Conservation (phyloP, 2,888 invertebrate species). For the Drosophila anomalipes region DNA sequence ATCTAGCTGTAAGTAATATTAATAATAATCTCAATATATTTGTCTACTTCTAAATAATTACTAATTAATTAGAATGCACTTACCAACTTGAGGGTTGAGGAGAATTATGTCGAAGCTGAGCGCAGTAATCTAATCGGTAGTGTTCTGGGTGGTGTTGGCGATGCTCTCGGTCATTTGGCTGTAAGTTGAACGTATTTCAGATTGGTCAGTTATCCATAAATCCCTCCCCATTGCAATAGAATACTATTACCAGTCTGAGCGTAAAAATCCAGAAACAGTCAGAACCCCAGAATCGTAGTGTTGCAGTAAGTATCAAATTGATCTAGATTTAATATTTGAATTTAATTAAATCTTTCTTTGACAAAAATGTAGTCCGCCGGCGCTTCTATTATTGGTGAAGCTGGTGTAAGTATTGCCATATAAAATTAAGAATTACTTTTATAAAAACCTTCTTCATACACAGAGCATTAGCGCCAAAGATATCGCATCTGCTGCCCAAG, state of each 20-base stretch:
- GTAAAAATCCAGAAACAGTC: conserved; percentile 11
- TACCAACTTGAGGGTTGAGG: conserved; percentile 20
- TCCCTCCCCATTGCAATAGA: conserved; percentile 24
- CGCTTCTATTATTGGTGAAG: conserved; percentile 49
- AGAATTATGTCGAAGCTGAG: conserved; percentile 26
- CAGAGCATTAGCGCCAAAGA: conserved; percentile 49
- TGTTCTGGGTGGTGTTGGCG: conserved; percentile 35
- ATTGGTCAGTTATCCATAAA: too few relatives aligned
- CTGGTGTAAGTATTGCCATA: conserved; percentile 38
- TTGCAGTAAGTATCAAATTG: conserved; percentile 46
- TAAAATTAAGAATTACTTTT: not conserved
- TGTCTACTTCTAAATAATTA: not conserved
- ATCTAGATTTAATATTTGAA: not conserved
- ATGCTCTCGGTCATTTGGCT: conserved; percentile 47
- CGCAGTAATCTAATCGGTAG: conserved; percentile 31
- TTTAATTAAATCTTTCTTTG: not conserved
- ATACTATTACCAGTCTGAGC: conserved; percentile 49
- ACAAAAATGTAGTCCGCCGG: conserved; percentile 32
- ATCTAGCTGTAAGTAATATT: conserved; percentile 51
- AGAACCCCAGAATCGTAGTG: conserved; percentile 6
- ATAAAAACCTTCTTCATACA: not conserved
- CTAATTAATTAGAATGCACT: conserved; percentile 24
- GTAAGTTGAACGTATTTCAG: conserved; percentile 13
- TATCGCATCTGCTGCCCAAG: conserved; percentile 47
- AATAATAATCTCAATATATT: not conserved